Conservation (phyloP, 2,797 vertebrate species). For the Caiman crocodilus region DNA sequence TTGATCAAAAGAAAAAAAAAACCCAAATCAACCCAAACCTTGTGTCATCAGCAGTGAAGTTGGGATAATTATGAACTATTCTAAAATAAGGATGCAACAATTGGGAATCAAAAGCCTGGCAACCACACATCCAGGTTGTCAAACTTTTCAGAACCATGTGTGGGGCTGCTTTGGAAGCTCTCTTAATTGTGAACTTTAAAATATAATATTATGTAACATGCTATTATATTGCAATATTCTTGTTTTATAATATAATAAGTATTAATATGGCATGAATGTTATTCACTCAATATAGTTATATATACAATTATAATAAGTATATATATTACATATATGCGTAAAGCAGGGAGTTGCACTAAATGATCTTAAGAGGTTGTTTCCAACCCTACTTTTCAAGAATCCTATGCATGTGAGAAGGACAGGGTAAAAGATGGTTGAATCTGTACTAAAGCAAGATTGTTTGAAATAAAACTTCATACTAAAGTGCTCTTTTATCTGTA, state of each 20-base stretch:
- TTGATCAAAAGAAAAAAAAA: neutral
- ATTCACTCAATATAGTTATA: too few relatives aligned
- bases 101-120: fast-evolving
- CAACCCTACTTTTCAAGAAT: too few relatives aligned
- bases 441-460: neutral
- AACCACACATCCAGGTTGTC: fast-evolving
- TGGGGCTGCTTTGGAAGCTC: neutral
- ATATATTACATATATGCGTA: neutral
- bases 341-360: neutral
- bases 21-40: neutral
- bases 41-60: neutral
- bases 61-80: fast-evolving
- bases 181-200: neutral
- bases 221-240: too few relatives aligned
- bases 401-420: neutral
- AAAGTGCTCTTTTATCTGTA: fast-evolving
- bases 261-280: too few relatives aligned
- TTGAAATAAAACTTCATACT: neutral
- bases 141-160: neutral
- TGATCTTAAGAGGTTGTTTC: too few relatives aligned
- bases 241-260: too few relatives aligned
- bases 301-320: too few relatives aligned
- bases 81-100: fast-evolving
- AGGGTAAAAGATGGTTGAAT: neutral
- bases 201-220: neutral